Base-by-base conservation (phyloP, 2,888 invertebrate species). In the Cactoblastis cactorum region DNA sequence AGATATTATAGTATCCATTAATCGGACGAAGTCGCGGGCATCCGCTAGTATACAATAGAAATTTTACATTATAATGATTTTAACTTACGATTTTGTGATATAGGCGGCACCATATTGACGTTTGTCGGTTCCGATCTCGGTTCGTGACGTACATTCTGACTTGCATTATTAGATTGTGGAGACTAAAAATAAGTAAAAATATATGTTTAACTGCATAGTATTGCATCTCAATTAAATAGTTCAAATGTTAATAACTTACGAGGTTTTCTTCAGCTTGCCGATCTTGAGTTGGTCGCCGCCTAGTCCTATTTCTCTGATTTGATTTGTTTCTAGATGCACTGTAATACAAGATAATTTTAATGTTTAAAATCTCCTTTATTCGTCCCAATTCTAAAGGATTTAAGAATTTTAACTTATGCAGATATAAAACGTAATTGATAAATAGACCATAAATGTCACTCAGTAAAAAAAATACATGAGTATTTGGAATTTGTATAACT, bases 271-370 rank as follows among this genome's bases (percentile, higher is more conserved):
- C 87, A 5, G 75, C 53, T 34, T 74, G 77, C 19, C 86, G 72
- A 11, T 89, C 88, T 53, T 79, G 82, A 0, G 77, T 61, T 49
- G 74, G 86, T 22, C 88, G 71, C 37, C 89, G 75, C 22, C 88
- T 74, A 0, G 74, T 56, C 5, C 88, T 71, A 50, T 80, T 84
- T 43, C 87, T 77, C 56, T 86, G 89, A 56, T 88, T 88, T 1
- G 83, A 83, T 55, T 88, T 87, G 52, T 77, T 85, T 58, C 87
- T 75, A 15, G 84, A 83, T 15, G 80, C 78, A 61, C 87, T 87
- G 69, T 12, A 56, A 59, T 39, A 28, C 1, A 28, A 28, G 28
- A 9, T 22, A 22, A 22, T 22, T 3, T 22, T 22, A 22, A n/a
- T n/a, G n/a, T n/a, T n/a, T n/a, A n/a, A n/a, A n/a, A n/a, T n/a